Conservation (phyloP, 1,140 invertebrate species). For the Sminthurides bifidus region DNA sequence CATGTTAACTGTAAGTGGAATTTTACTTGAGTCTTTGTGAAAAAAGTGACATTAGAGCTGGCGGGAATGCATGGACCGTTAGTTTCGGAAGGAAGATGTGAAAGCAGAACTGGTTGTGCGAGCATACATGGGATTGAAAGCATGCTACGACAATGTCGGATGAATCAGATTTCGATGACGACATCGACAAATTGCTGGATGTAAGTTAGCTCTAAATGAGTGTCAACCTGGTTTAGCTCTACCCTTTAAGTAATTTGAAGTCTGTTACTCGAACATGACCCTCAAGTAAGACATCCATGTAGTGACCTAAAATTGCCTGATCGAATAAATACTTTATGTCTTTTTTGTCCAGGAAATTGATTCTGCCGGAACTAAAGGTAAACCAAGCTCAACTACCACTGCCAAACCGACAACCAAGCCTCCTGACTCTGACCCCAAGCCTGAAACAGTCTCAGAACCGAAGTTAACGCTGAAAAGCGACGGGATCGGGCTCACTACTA, state of each 20-base stretch:
- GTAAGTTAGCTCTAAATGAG: background rate
- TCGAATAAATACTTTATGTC: background rate
- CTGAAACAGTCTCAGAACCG: background rate
- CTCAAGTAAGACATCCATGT: too few species aligned
- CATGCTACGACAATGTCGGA: too few species aligned
- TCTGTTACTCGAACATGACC: too few species aligned
- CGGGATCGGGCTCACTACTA: constrained; percentile 3
- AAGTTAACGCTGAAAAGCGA: constrained; percentile 1
- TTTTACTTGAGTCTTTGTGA: too few species aligned
- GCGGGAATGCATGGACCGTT: too few species aligned
- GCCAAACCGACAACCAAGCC: background rate
- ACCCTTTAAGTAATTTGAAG: background rate
- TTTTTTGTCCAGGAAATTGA: background rate
- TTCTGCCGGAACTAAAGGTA: background rate
- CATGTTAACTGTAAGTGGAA: too few species aligned
- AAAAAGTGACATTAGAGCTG: too few species aligned
- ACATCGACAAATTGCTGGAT: constrained; percentile 5
- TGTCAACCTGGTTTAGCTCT: background rate
- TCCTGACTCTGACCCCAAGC: too few species aligned
- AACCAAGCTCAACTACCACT: background rate
- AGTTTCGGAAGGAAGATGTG: too few species aligned
- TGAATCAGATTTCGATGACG: constrained; percentile 3
- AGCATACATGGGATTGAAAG: too few species aligned
- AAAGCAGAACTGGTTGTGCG: too few species aligned
- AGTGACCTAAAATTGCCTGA: background rate